A percentile compares a stretch with the other conserved stretches of the same genome.
Conservation (phyloP, 2,888 invertebrate genomes). For the Exephanes ischioxanthus region DNA sequence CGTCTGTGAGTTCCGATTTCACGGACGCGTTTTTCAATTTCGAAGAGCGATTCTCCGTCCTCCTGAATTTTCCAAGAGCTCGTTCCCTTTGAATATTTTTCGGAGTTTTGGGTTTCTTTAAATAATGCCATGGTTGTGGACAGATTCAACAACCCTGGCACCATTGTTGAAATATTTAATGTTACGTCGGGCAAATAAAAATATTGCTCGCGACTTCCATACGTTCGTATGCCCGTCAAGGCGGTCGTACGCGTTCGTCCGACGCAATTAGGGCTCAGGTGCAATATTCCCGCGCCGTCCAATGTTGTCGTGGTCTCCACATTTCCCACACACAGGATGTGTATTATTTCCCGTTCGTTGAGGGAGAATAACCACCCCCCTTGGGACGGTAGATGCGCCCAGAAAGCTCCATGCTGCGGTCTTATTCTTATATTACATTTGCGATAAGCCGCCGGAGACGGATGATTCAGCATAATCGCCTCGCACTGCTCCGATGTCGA, state of each 20-base stretch:
- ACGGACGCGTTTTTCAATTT: background rate
- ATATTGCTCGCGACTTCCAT: slow-evolving; percentile 12
- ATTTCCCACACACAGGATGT: background rate
- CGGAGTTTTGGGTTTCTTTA: background rate
- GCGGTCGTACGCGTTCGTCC: background rate
- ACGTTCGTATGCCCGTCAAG: slow-evolving; percentile 5
- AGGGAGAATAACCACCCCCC: background rate
- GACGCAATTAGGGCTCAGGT: background rate
- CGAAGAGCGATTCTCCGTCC: background rate
- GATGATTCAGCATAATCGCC: no score
- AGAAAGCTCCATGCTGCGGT: background rate
- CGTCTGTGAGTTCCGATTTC: background rate
- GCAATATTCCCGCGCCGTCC: background rate
- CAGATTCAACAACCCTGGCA: background rate
- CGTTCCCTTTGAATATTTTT: background rate
- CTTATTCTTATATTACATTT: background rate
- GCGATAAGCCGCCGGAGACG: background rate
- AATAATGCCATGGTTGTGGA: background rate
- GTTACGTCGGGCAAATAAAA: background rate
- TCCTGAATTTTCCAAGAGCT: background rate
- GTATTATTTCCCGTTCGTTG: background rate
- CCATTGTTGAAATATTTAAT: background rate
- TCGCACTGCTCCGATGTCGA: no score
- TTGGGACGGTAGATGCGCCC: background rate
- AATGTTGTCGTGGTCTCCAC: background rate